Evolutionary conservation across 2,888 invertebrate genomes (phyloP).

Genomic region (Luffia ferchaultella): DNA sequence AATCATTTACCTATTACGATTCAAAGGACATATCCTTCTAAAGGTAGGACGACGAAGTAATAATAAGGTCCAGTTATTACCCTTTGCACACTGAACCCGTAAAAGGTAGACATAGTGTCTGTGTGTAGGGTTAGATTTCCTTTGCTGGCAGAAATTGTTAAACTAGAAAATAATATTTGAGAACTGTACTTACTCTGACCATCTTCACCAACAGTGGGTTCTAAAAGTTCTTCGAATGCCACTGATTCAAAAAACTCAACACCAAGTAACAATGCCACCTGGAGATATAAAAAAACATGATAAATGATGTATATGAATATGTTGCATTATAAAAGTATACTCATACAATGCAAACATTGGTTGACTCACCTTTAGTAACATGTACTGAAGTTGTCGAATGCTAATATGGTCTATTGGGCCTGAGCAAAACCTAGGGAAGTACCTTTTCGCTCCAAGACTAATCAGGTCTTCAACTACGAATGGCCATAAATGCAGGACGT

Average conservation of each 20-base stretch:
- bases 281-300: conserved; percentile 6
- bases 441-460: conserved; percentile 95
- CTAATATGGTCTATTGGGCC: conserved; percentile 98
- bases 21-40: too few species aligned
- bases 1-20: too few species aligned
- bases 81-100: too few species aligned
- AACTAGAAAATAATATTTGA: too few species aligned
- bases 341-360: background rate
- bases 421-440: conserved; percentile 98
- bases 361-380: conserved; percentile 84
- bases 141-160: too few species aligned
- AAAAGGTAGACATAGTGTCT: too few species aligned
- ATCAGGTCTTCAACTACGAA: conserved; percentile 96
- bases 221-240: conserved; percentile 84
- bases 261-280: conserved; percentile 85
- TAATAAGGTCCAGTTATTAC: too few species aligned
- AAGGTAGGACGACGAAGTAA: too few species aligned
- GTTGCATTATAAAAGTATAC: background rate
- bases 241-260: conserved; percentile 96
- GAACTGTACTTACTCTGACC: conserved; percentile 47
- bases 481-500: conserved; percentile 98
- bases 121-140: too few species aligned
- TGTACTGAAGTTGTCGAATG: conserved; percentile 95
- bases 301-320: too few species aligned
- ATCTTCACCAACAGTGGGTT: conserved; percentile 69